phyloP scores from a whole-genome alignment of 2,888 invertebrate species.

The Conus canariensis region DNA sequence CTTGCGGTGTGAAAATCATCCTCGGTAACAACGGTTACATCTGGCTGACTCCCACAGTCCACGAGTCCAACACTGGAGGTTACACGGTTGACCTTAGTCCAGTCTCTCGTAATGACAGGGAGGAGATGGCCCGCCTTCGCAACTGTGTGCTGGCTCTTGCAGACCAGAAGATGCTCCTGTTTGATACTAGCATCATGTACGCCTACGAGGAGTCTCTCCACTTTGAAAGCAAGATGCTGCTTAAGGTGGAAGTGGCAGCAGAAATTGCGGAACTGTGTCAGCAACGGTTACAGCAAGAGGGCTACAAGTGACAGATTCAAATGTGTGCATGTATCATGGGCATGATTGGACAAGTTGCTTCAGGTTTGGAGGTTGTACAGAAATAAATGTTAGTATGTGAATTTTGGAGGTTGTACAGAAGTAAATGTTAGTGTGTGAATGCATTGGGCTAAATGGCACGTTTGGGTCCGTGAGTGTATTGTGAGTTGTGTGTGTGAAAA shows the following conservation, averaged over 20 bases:
- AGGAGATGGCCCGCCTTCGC: constrained; percentile 91
- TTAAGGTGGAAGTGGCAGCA: constrained; percentile 90
- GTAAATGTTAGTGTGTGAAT: too few species aligned
- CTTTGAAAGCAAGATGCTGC: constrained; percentile 83
- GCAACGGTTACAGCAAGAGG: constrained; percentile 82
- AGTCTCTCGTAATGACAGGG: constrained; percentile 86
- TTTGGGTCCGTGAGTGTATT: too few species aligned
- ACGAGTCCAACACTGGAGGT: constrained; percentile 82
- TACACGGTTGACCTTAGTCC: constrained; percentile 89
- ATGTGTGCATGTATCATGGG: background rate
- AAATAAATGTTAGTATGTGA: too few species aligned
- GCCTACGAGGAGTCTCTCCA: constrained; percentile 94
- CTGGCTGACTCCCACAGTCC: constrained; percentile 89
- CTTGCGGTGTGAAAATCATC: constrained; percentile 94
- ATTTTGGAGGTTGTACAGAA: too few species aligned
- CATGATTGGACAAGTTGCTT: too few species aligned
- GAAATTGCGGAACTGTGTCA: constrained; percentile 90
- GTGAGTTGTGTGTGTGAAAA: too few species aligned
- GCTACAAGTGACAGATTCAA: constrained; percentile 36
- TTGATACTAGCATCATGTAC: constrained; percentile 93
- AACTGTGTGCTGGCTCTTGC: constrained; percentile 94
- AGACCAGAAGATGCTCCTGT: constrained; percentile 92
- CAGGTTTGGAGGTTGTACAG: too few species aligned
- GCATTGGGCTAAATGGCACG: too few species aligned
- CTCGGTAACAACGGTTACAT: constrained; percentile 98